These are phyloP conservation scores for Oligia latruncula DNA, from an alignment of 2,888 invertebrate genomes.

Conservation along the genomic window DNA sequence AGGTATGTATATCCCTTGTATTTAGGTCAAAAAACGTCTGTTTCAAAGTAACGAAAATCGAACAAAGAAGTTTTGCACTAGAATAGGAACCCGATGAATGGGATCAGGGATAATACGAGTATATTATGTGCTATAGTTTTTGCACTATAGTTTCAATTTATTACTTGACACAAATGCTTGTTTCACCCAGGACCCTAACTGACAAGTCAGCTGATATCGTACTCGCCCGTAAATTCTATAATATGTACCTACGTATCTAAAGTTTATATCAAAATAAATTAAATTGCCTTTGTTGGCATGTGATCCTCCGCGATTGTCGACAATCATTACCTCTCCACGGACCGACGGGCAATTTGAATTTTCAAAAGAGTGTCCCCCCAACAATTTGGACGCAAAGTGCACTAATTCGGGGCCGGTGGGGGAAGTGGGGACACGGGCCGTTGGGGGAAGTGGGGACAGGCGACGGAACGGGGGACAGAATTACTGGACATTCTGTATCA, in stretches of 20 bases:
- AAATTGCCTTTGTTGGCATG: constrained; percentile 43
- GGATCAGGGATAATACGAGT: too few relatives aligned
- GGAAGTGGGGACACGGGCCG: constrained; percentile 52
- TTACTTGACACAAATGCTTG: neutral
- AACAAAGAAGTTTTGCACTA: neutral
- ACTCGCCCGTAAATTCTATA: constrained; percentile 27
- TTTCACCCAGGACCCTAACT: neutral
- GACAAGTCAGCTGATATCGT: constrained; percentile 15
- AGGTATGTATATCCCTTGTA: neutral
- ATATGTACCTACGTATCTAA: constrained; percentile 10
- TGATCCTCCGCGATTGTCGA: constrained; percentile 41
- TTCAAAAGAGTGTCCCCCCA: constrained; percentile 59
- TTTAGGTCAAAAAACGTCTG: neutral
- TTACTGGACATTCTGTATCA: constrained; percentile 66
- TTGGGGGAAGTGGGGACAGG: constrained; percentile 60
- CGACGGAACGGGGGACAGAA: constrained; percentile 71
- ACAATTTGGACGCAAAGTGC: constrained; percentile 67
- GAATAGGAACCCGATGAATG: too few relatives aligned
- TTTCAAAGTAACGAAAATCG: neutral
- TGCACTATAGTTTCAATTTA: neutral
- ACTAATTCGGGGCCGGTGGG: constrained; percentile 72
- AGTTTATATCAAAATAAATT: constrained; percentile 56
- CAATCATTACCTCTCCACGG: constrained; percentile 59
- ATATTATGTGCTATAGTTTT: neutral
- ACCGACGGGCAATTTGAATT: constrained; percentile 59